A percentile compares a stretch with the other conserved stretches of the same genome.
Conservation (phyloP, 1,140 invertebrate genomes). For the Drosophila subobscura region DNA sequence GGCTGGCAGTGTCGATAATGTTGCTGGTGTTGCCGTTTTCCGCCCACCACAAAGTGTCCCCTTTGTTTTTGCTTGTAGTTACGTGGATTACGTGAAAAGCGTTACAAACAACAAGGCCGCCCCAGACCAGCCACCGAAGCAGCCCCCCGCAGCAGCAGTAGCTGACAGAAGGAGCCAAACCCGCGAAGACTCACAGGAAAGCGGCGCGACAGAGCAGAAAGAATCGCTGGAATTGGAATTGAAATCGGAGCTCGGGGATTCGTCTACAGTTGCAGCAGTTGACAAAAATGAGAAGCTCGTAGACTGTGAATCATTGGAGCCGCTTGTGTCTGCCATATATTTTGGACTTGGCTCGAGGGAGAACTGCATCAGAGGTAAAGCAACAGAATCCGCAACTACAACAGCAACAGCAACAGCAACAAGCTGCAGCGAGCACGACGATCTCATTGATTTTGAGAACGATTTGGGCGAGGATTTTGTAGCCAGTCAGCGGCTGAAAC, state of each 20-base stretch:
- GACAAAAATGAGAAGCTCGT: constrained; percentile 33
- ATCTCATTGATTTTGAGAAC: constrained; percentile 73
- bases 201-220: constrained; percentile 2
- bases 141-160: constrained; percentile 11
- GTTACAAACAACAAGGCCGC: constrained; percentile 17
- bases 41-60: constrained; percentile 37
- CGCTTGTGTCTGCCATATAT: too few relatives aligned
- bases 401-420: constrained; percentile 40
- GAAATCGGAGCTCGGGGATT: too few relatives aligned
- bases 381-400: neutral
- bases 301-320: constrained; percentile 44
- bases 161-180: constrained; percentile 18
- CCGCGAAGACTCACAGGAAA: neutral
- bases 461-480: constrained; percentile 73
- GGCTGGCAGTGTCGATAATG: constrained; percentile 44
- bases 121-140: neutral
- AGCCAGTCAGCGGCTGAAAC: constrained; percentile 75
- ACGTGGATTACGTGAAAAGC: constrained; percentile 70
- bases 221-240: neutral
- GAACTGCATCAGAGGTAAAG: neutral
- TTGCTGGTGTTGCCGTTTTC: constrained; percentile 45
- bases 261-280: neutral
- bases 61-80: constrained; percentile 63
- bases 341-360: neutral
- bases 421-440: constrained; percentile 62